A percentile compares a stretch with the other conserved stretches of the same genome.
phyloP scores from a whole-genome alignment of 2,113 vertebrate genomes.

The Hucho hucho region DNA sequence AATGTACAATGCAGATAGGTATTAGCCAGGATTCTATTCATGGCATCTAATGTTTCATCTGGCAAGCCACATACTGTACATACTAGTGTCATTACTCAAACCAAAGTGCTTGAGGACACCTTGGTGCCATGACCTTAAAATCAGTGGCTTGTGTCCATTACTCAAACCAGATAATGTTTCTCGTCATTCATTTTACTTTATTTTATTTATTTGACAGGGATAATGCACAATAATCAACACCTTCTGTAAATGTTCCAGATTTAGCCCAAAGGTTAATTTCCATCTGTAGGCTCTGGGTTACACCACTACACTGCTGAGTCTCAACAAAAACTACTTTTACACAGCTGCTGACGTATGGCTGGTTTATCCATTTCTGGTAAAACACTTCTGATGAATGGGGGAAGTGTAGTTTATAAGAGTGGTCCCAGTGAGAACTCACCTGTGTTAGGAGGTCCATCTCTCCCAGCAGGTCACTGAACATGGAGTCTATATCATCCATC shows the following conservation, averaged over 20 bases:
- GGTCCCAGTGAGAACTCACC: constrained; percentile 35
- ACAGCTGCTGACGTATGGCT: not conserved
- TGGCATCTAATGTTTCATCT: constrained; percentile 39
- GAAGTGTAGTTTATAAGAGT: not conserved
- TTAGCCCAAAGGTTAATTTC: too few species aligned
- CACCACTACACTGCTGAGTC: not conserved
- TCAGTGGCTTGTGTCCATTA: constrained; percentile 3
- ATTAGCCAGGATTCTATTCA: not conserved
- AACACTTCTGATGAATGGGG: not conserved
- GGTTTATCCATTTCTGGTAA: too few species aligned
- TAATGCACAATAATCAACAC: not conserved
- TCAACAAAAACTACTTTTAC: not conserved
- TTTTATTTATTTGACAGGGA: not conserved
- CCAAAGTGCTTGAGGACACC: constrained; percentile 33
- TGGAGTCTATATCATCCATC: constrained; percentile 75
- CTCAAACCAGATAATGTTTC: constrained; percentile 29
- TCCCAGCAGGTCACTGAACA: constrained; percentile 81
- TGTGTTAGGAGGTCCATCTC: constrained; percentile 84
- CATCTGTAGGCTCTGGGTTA: not conserved
- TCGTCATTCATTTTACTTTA: constrained; percentile 21
- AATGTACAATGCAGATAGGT: not conserved
- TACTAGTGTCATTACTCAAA: constrained; percentile 30
- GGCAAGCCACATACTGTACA: not conserved
- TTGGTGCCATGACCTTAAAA: not conserved
- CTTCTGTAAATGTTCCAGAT: too few species aligned